Base-by-base conservation (phyloP, 2,113 vertebrate genomes). In the Zosterops lateralis region DNA sequence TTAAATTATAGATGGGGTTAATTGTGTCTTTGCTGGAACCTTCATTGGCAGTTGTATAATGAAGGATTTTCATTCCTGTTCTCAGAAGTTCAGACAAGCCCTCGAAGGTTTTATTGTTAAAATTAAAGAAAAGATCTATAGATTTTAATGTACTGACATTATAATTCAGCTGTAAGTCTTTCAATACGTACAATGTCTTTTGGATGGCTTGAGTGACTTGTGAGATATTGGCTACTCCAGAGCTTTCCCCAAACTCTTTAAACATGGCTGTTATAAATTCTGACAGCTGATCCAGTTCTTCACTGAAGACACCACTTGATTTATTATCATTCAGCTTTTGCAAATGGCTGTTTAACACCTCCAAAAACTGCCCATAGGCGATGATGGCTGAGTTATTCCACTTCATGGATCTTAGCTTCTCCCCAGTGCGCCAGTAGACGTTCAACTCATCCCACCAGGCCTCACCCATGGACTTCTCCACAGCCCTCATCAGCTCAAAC, bases 111-210 rank as follows among this genome's bases (percentile, higher is more conserved):
- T 92, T 89, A 70, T 90, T 90, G 60, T 81, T 77, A 84, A 93
- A 86, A 89, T 82, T 92, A 60, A 92, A 90, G 50, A 96, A 79
- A 48, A 84, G 19, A 77, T 95, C 83, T 78, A 90, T 60, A 36
- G 86, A 88, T 92, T 89, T 93, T 62, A 96, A 96, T 57, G 72
- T 82, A 58, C 68, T 97, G 71, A 93, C 57, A 66, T 94, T 96
- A 58, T 96, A 95, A 62, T 60, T 85, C 53, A 85, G 54, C 77
- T 91, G 78, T 48, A 97, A 84, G 40, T 89, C 87, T 75, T 96
- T 77, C 47, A 97, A 75, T 45, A 96, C 5, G 21, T 92, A 9
- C 75, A 97, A 81, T 2, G 90, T 95, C 82, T 96, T 96, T 29
- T 96, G 89, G 74, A 96, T 45, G 36, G 84, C 83, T 76, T 90